phyloP scores from a whole-genome alignment of 2,113 vertebrate species.

The Cebus imitator region DNA sequence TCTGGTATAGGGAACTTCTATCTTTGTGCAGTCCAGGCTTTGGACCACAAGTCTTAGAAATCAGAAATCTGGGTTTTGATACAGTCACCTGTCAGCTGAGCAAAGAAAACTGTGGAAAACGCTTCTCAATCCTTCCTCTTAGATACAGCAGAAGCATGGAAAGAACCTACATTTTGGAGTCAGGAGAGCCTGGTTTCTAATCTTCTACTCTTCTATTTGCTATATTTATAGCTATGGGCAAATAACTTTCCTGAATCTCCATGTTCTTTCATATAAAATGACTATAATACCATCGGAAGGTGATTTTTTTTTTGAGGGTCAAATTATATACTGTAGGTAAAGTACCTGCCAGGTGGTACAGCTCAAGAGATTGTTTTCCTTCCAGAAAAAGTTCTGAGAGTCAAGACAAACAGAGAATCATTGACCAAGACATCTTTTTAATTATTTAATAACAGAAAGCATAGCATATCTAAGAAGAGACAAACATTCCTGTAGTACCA shows the following conservation, averaged over 20 bases:
- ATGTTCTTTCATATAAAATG: constrained; percentile 6
- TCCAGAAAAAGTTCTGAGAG: not conserved
- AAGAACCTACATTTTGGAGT: not conserved
- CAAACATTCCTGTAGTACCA: not conserved
- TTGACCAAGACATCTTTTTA: not conserved
- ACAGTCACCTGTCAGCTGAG: not conserved
- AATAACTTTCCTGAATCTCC: constrained; percentile 15
- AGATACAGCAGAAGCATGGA: not conserved
- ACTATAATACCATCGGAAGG: not conserved
- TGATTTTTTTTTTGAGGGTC: not conserved
- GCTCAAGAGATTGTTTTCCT: not conserved
- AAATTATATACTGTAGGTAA: not conserved
- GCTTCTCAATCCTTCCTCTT: not conserved
- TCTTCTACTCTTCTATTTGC: not conserved
- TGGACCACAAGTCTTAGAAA: not conserved
- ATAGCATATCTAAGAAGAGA: not conserved
- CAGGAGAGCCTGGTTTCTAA: not conserved
- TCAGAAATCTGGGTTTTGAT: not conserved
- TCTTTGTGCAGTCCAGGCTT: not conserved
- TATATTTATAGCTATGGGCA: not conserved
- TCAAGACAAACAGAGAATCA: not conserved
- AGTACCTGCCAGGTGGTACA: not conserved
- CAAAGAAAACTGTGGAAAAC: not conserved
- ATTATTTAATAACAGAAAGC: not conserved
- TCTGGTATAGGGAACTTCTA: not conserved